Evolutionary conservation across 2,113 vertebrate genomes (phyloP).

Genomic region (Phylloscopus whistleri): DNA sequence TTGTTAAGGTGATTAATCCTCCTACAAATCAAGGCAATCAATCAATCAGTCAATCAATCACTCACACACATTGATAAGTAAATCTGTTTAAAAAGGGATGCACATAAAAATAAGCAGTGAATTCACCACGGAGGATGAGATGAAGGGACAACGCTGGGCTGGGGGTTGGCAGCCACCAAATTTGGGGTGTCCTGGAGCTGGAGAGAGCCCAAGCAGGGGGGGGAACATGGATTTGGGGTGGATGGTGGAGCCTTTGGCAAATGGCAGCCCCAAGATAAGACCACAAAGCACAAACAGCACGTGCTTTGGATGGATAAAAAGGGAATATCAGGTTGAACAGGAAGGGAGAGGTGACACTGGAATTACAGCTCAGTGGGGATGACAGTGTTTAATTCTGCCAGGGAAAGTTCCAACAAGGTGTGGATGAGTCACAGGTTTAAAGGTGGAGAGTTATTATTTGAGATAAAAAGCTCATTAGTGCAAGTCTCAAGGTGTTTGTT

Average conservation of each 20-base stretch:
- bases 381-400: background rate
- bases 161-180: too few relatives aligned
- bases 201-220: background rate
- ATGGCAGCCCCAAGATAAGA: rapidly evolving
- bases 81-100: background rate
- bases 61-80: background rate
- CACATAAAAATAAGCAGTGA: background rate
- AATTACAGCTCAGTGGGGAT: background rate
- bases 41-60: background rate
- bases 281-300: rapidly evolving
- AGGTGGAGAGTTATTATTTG: background rate
- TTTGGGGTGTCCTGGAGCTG: background rate
- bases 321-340: background rate
- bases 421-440: background rate
- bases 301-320: background rate
- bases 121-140: background rate
- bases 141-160: background rate
- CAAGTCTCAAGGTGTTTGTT: background rate
- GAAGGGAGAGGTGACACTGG: background rate
- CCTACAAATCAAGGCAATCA: background rate
- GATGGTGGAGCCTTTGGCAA: background rate
- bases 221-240: rapidly evolving
- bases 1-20: background rate
- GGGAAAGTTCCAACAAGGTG: background rate
- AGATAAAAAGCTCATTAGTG: background rate